Conservation (phyloP, 2,888 invertebrate genomes). For the Netelia virgata region DNA sequence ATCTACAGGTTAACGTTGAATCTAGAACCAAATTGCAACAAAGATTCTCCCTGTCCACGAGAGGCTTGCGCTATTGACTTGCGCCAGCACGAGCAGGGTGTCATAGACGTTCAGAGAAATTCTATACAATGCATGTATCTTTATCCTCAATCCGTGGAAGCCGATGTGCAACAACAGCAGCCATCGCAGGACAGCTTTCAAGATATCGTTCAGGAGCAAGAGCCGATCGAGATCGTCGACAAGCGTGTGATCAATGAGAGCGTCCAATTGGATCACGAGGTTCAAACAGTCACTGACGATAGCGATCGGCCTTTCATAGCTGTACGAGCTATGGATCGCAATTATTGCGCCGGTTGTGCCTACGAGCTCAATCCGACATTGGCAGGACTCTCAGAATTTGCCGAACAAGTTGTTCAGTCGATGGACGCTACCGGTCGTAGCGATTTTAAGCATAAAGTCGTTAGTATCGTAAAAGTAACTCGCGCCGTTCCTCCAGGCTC, state of each 20-base stretch:
- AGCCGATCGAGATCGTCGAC: constrained; percentile 73
- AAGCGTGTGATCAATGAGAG: constrained; percentile 74
- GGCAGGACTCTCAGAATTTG: constrained; percentile 79
- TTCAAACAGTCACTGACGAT: constrained; percentile 77
- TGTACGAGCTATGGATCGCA: constrained; percentile 75
- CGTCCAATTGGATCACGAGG: constrained; percentile 78
- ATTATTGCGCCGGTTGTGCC: constrained; percentile 82
- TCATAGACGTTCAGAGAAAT: constrained; percentile 73
- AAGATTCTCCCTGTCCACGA: constrained; percentile 75
- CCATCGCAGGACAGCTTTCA: constrained; percentile 62
- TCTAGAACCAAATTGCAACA: constrained; percentile 78
- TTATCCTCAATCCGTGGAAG: constrained; percentile 73
- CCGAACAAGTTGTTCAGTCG: constrained; percentile 75
- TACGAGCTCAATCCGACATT: constrained; percentile 81
- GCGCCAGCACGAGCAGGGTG: constrained; percentile 76
- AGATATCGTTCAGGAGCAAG: constrained; percentile 70
- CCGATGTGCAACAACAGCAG: constrained; percentile 66
- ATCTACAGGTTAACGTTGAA: constrained; percentile 79
- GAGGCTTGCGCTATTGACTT: constrained; percentile 80
- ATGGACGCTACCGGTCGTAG: constrained; percentile 79
- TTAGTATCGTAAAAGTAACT: constrained; percentile 78
- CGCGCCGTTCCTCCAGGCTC: constrained; percentile 79
- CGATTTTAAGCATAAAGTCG: constrained; percentile 80
- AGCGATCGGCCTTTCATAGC: constrained; percentile 81
- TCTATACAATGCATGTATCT: constrained; percentile 80